phyloP scores from a whole-genome alignment of 2,888 invertebrate genomes.

The Noctua janthina region DNA sequence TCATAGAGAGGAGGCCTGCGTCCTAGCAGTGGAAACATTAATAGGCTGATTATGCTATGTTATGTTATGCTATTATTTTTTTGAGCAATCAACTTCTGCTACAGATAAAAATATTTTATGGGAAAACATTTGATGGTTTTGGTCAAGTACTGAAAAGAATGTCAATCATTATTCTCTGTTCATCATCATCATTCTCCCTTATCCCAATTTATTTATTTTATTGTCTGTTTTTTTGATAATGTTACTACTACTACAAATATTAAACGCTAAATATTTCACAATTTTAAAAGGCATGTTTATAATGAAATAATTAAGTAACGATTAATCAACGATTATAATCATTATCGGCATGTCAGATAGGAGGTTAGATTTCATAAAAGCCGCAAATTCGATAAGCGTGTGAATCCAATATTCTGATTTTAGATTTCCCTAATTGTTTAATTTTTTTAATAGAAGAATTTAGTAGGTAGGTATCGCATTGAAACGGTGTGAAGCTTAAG shows the following conservation, averaged over 20 bases:
- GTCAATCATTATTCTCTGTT: too few relatives aligned
- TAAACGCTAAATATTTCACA: conserved; percentile 2
- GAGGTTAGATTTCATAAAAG: conserved; percentile 50
- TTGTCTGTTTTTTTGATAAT: not conserved
- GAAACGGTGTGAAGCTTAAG: not conserved
- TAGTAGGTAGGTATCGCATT: not conserved
- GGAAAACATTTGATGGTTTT: not conserved
- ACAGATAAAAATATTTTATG: not conserved
- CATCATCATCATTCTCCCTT: too few relatives aligned
- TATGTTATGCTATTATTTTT: not conserved
- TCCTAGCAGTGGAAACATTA: too few relatives aligned
- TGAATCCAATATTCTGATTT: conserved; percentile 45
- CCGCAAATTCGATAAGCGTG: conserved; percentile 56
- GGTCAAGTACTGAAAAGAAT: not conserved
- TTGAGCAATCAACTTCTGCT: not conserved
- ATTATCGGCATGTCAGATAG: conserved; percentile 43
- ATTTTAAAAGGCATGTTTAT: not conserved
- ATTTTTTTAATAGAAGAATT: not conserved
- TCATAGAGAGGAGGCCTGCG: too few relatives aligned
- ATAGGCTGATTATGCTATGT: too few relatives aligned
- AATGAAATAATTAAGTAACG: conserved; percentile 47
- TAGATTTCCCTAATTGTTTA: conserved; percentile 34
- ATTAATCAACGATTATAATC: conserved; percentile 45
- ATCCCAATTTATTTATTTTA: not conserved
- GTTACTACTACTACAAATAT: not conserved